Evolutionary conservation across 1,140 invertebrate species (phyloP).

Genomic region (Diachasma alloeum): DNA sequence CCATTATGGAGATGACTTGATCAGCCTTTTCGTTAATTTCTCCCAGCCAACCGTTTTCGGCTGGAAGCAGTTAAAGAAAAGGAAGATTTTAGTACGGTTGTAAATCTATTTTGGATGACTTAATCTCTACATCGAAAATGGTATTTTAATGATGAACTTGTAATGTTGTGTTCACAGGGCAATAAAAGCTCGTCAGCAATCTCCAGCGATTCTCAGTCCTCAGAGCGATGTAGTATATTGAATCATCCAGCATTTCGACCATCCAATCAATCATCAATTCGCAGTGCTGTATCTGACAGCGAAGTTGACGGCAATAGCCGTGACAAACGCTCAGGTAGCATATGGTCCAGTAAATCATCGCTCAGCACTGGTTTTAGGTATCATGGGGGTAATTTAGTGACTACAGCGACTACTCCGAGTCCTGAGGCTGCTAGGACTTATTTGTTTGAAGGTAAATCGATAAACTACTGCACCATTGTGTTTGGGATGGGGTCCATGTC

Average conservation of each 20-base stretch:
- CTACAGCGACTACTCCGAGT: conserved; percentile 81
- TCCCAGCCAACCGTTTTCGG: too few relatives aligned
- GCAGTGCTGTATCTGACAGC: conserved; percentile 92
- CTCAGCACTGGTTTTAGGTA: conserved; percentile 88
- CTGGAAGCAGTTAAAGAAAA: too few relatives aligned
- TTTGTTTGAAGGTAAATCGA: conserved; percentile 83
- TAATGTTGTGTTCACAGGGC: conserved; percentile 4
- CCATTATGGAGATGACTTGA: too few relatives aligned
- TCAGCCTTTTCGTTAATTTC: too few relatives aligned
- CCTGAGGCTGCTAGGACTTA: conserved; percentile 89
- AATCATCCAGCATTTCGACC: conserved; percentile 77
- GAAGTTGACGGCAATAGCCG: conserved; percentile 85
- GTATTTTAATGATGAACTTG: too few relatives aligned
- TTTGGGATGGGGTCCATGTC: too few relatives aligned
- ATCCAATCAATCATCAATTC: conserved; percentile 72
- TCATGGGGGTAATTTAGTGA: conserved; percentile 86
- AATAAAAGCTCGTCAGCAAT: conserved; percentile 2
- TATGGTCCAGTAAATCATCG: conserved; percentile 93
- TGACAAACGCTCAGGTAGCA: conserved; percentile 82
- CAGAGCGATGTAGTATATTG: conserved; percentile 81
- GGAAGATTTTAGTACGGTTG: too few relatives aligned
- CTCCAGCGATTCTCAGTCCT: conserved; percentile 56
- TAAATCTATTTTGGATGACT: too few relatives aligned
- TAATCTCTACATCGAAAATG: too few relatives aligned
- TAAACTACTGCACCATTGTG: too few relatives aligned